A percentile compares a stretch with the other conserved stretches of the same genome.
phyloP scores from a whole-genome alignment of 2,888 invertebrate species.

The Gandaritis pyraliata region DNA sequence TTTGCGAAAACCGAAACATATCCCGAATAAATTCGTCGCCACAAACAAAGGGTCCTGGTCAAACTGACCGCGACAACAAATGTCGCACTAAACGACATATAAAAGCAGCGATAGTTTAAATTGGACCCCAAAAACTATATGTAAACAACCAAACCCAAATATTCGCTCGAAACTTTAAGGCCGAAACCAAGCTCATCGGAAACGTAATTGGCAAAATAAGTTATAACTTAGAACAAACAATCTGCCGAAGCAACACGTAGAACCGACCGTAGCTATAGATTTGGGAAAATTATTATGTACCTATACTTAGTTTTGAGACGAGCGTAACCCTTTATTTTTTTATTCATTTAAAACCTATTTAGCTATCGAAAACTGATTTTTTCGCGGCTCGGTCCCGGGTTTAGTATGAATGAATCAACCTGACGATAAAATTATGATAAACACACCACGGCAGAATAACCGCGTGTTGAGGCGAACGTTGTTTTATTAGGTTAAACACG shows the following conservation, averaged over 20 bases:
- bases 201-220: slow-evolving; percentile 59
- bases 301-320: slow-evolving; percentile 16
- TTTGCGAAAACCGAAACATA: slow-evolving; percentile 63
- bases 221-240: slow-evolving; percentile 47
- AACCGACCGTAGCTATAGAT: slow-evolving; percentile 2
- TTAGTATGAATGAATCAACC: neutral
- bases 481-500: slow-evolving; percentile 33
- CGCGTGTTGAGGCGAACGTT: slow-evolving; percentile 28
- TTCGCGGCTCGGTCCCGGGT: too few relatives aligned
- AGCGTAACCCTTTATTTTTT: neutral
- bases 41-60: slow-evolving; percentile 70
- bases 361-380: too few relatives aligned
- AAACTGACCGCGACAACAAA: slow-evolving; percentile 70
- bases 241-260: slow-evolving; percentile 40
- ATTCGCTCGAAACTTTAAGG: slow-evolving; percentile 70
- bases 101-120: slow-evolving; percentile 81
- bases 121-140: slow-evolving; percentile 78
- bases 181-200: slow-evolving; percentile 62
- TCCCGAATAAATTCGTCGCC: slow-evolving; percentile 65
- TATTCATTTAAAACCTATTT: too few relatives aligned
- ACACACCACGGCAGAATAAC: slow-evolving; percentile 31
- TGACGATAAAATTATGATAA: slow-evolving; percentile 34
- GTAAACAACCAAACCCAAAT: slow-evolving; percentile 76
- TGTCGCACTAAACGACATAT: slow-evolving; percentile 81
- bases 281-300: slow-evolving; percentile 5